Base-by-base conservation (phyloP, 2,888 invertebrate species). In the Emmelina monodactyla region DNA sequence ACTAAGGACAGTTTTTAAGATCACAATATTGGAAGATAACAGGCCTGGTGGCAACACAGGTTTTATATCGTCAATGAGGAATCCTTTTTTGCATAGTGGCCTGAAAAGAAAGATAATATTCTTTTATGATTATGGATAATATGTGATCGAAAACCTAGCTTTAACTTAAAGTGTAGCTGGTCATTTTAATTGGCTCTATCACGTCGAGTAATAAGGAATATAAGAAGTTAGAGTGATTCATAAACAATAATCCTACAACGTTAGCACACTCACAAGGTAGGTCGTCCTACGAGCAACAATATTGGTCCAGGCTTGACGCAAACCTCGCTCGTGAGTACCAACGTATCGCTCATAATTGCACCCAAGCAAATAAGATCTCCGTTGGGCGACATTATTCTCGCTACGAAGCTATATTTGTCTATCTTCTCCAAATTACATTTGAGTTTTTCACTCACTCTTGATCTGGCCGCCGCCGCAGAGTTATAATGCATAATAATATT, bases 81-180 rank as follows among this genome's bases (percentile, higher is more conserved):
- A 72, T 6, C 69, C 67, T 53, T 70, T 75, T 46, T 63, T 72
- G 53, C 78, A 78, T 28, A 53, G 51, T 12, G 62, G 66, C 13
- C 78, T 78, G 57, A 39, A 68, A 70, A 31, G 28, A 38, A 14
- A 33, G 35, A 22, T 2, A 31, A 19, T 19, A 19, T 19, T 19
- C 5, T 19, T 5, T 19, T n/a, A n/a, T n/a, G n/a, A n/a, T n/a
- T n/a, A n/a, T n/a, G n/a, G n/a, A n/a, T n/a, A n/a, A n/a, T n/a
- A n/a, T n/a, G n/a, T n/a, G n/a, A n/a, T n/a, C n/a, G n/a, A n/a
- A n/a, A n/a, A n/a, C n/a, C n/a, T n/a, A n/a, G n/a, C n/a, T n/a
- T n/a, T n/a, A n/a, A n/a, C n/a, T n/a, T n/a, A n/a, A n/a, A n/a
- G n/a, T n/a, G n/a, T n/a, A n/a, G n/a, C n/a, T n/a, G n/a, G n/a